These are phyloP conservation scores for Epistrophe grossulariae DNA, from an alignment of 2,888 invertebrate genomes.

Conservation along the genomic window DNA sequence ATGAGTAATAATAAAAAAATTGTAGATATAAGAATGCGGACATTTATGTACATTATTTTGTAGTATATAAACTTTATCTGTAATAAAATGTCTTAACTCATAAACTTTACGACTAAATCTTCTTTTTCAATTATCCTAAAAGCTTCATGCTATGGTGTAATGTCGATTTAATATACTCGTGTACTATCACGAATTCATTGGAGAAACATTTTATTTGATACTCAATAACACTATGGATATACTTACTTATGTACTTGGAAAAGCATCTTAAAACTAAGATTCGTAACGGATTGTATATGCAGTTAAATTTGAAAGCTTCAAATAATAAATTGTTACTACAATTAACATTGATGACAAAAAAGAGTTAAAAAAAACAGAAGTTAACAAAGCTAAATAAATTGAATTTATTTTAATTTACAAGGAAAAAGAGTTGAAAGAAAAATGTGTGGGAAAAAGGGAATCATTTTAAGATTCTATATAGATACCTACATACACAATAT, in stretches of 20 bases:
- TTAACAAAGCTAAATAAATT: not conserved
- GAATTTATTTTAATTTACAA: not conserved
- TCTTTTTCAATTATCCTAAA: constrained; percentile 22
- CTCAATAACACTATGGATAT: not conserved
- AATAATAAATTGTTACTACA: not conserved
- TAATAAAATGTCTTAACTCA: not conserved
- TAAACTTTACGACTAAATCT: not conserved
- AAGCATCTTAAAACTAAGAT: not conserved
- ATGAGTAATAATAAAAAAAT: not conserved
- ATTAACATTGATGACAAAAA: not conserved
- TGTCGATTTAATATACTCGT: not conserved
- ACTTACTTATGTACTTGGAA: not conserved
- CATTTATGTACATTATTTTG: not conserved
- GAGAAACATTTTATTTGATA: not conserved
- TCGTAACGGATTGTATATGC: not conserved
- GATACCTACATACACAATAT: no score
- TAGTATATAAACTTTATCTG: not conserved
- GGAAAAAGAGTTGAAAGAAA: no score
- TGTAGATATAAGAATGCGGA: not conserved
- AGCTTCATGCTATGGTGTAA: constrained; percentile 6
- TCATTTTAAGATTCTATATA: not conserved
- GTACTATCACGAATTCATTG: not conserved
- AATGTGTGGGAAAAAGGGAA: not conserved
- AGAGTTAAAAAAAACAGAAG: not conserved
- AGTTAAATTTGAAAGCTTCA: not conserved